These are phyloP conservation scores for Micrasema longulum DNA, from an alignment of 1,140 invertebrate genomes.

Conservation along the genomic window DNA sequence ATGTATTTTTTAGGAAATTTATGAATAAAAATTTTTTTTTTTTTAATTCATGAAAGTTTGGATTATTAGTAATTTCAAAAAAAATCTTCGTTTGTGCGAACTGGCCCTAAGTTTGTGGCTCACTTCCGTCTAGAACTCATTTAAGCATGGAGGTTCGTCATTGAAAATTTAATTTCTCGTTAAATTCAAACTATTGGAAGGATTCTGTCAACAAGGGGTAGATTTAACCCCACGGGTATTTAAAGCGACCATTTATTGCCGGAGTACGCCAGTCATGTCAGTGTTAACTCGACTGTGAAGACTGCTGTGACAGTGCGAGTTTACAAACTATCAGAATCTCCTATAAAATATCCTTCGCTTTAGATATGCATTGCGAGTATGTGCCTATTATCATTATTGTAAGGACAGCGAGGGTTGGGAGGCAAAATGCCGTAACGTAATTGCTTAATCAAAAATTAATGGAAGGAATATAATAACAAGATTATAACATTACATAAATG, in stretches of 20 bases:
- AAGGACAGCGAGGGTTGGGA: too few species aligned
- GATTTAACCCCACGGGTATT: not conserved
- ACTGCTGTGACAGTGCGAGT: conserved; percentile 25
- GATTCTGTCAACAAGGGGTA: conserved; percentile 23
- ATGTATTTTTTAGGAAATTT: too few species aligned
- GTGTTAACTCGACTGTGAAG: conserved; percentile 24
- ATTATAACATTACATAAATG: too few species aligned
- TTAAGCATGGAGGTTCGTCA: not conserved
- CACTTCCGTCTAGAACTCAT: not conserved
- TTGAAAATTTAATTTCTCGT: conserved; percentile 19
- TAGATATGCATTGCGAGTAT: not conserved
- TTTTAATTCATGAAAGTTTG: too few species aligned
- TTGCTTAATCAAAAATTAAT: too few species aligned
- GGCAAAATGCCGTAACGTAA: too few species aligned
- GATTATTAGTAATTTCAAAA: too few species aligned
- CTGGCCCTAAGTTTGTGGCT: too few species aligned
- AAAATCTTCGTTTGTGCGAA: too few species aligned
- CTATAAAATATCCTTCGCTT: conserved; percentile 13
- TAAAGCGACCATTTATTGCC: conserved; percentile 24
- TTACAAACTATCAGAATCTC: conserved; percentile 20
- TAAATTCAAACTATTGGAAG: conserved; percentile 28
- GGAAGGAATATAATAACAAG: too few species aligned
- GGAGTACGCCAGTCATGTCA: conserved; percentile 8
- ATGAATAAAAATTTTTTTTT: too few species aligned
- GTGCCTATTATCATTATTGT: not conserved